Conservation (phyloP, 35 echinoderm and acorn worm species). For the Apostichopus californicus region DNA sequence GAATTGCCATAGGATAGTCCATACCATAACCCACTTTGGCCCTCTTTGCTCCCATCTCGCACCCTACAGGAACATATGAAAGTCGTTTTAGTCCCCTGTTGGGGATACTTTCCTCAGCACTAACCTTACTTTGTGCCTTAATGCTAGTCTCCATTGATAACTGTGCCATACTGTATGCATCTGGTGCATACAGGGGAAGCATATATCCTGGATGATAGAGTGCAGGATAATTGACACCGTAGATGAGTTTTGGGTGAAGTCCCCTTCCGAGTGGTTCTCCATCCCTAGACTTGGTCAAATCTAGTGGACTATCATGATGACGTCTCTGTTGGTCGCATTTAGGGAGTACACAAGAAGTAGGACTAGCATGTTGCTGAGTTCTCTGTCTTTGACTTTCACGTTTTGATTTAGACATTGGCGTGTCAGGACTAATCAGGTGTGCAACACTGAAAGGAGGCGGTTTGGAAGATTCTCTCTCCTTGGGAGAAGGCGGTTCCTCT, state of each 20-base stretch:
- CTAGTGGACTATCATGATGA: constrained; percentile 66
- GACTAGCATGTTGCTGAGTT: constrained; percentile 4
- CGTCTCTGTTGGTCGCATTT: background rate
- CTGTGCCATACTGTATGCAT: constrained; percentile 57
- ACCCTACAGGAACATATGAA: constrained; percentile 69
- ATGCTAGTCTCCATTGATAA: constrained; percentile 77
- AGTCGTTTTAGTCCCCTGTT: constrained; percentile 71
- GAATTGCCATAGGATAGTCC: constrained; percentile 65
- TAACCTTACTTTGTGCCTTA: constrained; percentile 57
- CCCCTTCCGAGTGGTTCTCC: constrained; percentile 38
- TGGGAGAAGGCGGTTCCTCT: background rate
- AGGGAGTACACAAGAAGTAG: background rate
- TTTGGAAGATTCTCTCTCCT: constrained; percentile 34
- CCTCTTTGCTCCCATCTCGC: constrained; percentile 62
- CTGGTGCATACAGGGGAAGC: constrained; percentile 64
- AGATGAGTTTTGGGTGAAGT: constrained; percentile 68
- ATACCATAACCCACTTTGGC: constrained; percentile 77
- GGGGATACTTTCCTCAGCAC: constrained; percentile 20
- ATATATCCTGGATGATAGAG: constrained; percentile 71
- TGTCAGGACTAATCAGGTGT: constrained; percentile 55
- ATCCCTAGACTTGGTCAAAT: constrained; percentile 76
- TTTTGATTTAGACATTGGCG: constrained; percentile 27
- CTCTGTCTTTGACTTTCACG: background rate
- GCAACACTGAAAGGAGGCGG: constrained; percentile 53
- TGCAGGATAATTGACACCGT: constrained; percentile 82